phyloP scores from a whole-genome alignment of 2,113 vertebrate genomes.

The Talpa occidentalis region DNA sequence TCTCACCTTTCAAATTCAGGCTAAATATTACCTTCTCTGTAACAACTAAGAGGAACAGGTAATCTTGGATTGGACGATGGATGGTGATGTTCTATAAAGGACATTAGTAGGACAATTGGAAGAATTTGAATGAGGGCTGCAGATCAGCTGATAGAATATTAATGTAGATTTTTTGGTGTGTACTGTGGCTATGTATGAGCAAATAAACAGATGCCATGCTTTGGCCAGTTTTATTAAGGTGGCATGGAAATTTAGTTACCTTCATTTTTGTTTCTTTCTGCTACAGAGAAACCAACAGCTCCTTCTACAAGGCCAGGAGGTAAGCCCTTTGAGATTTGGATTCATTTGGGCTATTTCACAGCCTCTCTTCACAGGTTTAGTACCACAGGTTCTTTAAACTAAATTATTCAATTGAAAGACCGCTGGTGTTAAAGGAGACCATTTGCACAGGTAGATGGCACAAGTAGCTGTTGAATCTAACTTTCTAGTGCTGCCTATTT shows the following conservation, averaged over 20 bases:
- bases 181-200: background rate
- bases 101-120: background rate
- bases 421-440: background rate
- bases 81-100: background rate
- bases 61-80: background rate
- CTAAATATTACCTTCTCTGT: background rate
- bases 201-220: background rate
- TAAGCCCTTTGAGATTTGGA: constrained; percentile 70
- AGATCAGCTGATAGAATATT: background rate
- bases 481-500: background rate
- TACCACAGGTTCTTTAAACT: background rate
- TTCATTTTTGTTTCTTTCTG: constrained; percentile 50
- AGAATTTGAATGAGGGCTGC: constrained; percentile 23
- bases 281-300: constrained; percentile 82
- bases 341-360: constrained; percentile 11
- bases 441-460: background rate
- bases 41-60: background rate
- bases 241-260: background rate
- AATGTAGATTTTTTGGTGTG: background rate
- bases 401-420: background rate
- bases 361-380: background rate
- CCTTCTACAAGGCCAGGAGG: constrained; percentile 71
- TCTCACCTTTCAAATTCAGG: background rate
- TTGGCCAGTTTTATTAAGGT: constrained; percentile 22
- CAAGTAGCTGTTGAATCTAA: background rate